Percentiles rank a stretch among this genome's conserved stretches.
Conservation (phyloP, 2,888 invertebrate species). For the Xylota sylvarum region DNA sequence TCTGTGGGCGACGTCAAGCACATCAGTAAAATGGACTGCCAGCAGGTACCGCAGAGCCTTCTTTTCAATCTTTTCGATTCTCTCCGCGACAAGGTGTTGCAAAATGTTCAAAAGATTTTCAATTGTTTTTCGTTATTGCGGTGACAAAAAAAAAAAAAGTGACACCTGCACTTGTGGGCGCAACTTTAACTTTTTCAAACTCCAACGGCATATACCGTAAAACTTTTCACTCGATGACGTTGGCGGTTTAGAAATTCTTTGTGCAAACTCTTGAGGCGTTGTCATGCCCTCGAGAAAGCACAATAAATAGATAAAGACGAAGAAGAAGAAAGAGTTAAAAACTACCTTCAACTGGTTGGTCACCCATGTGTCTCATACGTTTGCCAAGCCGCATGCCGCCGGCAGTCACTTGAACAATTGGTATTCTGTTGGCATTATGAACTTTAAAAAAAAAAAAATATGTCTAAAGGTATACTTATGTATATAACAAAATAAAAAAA, state of each 20-base stretch:
- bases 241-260: constrained; percentile 11
- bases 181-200: constrained; percentile 9
- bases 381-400: neutral
- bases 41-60: neutral
- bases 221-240: neutral
- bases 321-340: constrained; percentile 16
- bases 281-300: constrained; percentile 12
- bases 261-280: constrained; percentile 1
- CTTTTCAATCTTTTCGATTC: neutral
- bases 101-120: neutral
- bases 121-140: constrained; percentile 12
- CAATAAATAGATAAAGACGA: neutral
- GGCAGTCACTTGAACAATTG: constrained; percentile 37
- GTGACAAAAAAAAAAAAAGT: constrained; percentile 14
- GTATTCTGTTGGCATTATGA: constrained; percentile 19
- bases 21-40: constrained; percentile 10
- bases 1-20: constrained; percentile 26
- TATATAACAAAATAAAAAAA: neutral
- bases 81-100: constrained; percentile 1
- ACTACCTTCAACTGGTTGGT: constrained; percentile 15
- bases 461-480: neutral
- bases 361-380: constrained; percentile 12
- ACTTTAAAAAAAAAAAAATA: constrained; percentile 3
- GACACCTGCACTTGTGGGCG: constrained; percentile 13
- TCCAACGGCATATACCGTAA: neutral